Conservation (phyloP, 2,888 invertebrate genomes). For the Machimus atricapillus region DNA sequence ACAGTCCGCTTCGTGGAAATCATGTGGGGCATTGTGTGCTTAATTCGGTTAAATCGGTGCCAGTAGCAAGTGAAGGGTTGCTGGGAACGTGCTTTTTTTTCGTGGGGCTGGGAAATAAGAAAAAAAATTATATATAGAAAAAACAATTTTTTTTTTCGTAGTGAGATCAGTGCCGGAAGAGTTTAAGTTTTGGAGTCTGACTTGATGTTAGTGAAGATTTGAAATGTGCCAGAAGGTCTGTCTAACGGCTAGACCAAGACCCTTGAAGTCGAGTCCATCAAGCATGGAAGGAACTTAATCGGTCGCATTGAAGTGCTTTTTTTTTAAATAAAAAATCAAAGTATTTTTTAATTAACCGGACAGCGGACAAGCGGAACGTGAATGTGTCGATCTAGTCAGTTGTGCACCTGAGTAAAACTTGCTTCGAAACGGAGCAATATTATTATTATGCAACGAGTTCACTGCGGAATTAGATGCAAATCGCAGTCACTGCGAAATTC, state of each 20-base stretch:
- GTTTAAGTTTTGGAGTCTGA: not conserved
- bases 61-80: constrained; percentile 42
- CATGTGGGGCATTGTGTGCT: constrained; percentile 52
- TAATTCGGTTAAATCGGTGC: constrained; percentile 35
- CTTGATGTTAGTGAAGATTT: not conserved
- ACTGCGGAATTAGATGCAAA: constrained; percentile 19
- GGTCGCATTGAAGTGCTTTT: not conserved
- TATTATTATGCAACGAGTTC: constrained; percentile 10
- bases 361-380: not conserved
- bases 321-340: not conserved
- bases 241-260: not conserved
- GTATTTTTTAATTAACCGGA: not conserved
- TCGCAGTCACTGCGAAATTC: not conserved
- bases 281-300: constrained; percentile 32
- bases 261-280: not conserved
- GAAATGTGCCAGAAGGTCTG: not conserved
- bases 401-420: not conserved
- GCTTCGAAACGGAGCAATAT: not conserved
- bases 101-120: not conserved
- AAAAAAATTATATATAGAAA: not conserved
- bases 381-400: not conserved
- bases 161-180: not conserved
- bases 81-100: not conserved
- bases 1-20: constrained; percentile 60
- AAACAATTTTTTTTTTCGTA: not conserved